Evolutionary conservation across 2,113 vertebrate genomes (phyloP).

Genomic region (Scartelaos histophorus): DNA sequence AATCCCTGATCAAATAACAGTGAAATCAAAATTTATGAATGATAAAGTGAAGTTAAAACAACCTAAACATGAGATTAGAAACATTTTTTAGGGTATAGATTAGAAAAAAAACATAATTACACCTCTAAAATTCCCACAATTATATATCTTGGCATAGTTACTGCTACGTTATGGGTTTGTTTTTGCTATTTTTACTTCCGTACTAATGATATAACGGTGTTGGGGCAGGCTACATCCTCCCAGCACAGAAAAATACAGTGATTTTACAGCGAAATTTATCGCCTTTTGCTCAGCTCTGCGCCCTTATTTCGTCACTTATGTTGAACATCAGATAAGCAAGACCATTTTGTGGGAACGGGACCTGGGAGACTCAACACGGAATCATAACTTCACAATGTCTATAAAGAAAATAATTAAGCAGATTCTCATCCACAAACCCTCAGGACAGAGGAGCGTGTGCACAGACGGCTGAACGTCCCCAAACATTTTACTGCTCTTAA

Average conservation of each 20-base stretch:
- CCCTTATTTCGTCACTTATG: background rate
- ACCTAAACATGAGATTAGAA: too few species aligned
- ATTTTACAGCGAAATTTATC: background rate
- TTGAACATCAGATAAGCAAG: conserved; percentile 23
- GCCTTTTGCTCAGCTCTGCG: background rate
- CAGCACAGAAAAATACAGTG: background rate
- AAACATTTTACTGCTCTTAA: conserved; percentile 67
- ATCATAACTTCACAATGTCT: conserved; percentile 52
- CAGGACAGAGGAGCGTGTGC: conserved; percentile 42
- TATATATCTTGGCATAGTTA: too few species aligned
- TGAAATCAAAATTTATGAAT: too few species aligned
- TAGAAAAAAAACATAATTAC: too few species aligned
- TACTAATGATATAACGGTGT: background rate
- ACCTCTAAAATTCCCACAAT: too few species aligned
- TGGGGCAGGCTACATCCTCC: background rate
- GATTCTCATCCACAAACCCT: conserved; percentile 39
- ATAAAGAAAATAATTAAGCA: conserved; percentile 68
- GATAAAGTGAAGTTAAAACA: too few species aligned
- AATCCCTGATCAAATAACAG: too few species aligned
- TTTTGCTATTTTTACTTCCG: background rate
- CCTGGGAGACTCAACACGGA: conserved; percentile 46
- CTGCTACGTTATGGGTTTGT: too few species aligned
- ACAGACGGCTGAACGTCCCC: conserved; percentile 56
- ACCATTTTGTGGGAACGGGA: conserved; percentile 36
- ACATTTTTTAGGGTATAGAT: too few species aligned